Evolutionary conservation across 2,888 invertebrate genomes (phyloP), one percentile per base, ranked within the genome.

Genomic region (Hydropsyche betteni): DNA sequence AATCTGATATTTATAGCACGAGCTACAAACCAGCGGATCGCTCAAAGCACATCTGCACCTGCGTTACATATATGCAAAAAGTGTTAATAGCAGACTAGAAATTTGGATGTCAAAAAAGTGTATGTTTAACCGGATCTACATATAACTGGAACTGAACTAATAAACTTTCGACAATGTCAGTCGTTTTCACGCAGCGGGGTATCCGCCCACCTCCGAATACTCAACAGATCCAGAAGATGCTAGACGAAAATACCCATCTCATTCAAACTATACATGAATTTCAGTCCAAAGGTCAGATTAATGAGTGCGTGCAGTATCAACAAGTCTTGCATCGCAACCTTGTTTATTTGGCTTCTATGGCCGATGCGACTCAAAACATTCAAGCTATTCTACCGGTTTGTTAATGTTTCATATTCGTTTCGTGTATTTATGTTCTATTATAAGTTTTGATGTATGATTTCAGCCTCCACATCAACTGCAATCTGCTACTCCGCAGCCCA

Each of bases 221-320:
- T 77, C 92, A 92, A 69, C 95, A 95, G 85, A 94, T 96, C 81
- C 96, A 96, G 84, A 96, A 98, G 90, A 93, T 99, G 91, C 89
- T 99, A 77, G 98, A 99, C 87, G 99, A 99, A 86, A 99, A 99
- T 85, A 95, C 95, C 81, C 96, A 97, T 84, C 89, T 99, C 64
- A 98, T 99, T 82, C 96, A 98, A 88, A 96, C 96, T 7, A 98
- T 99, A 83, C 95, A 97, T 84, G 98, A 99, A 81, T 98, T 93
- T 86, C 98, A 99, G 86, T 94, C 92, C 80, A 97, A 97, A 88
- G 98, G 98, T 77, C 97, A 97, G 84, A 89, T 93, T 24, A 92
- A 94, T 85, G 98, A 98, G 88, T 96, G 96, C 83, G 90, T 95
- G 84, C 96, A 96, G 87, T 96, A 96, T 84, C 98, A 98, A 84